Conservation (phyloP, 2,797 vertebrate species). For the Sebastes minor region DNA sequence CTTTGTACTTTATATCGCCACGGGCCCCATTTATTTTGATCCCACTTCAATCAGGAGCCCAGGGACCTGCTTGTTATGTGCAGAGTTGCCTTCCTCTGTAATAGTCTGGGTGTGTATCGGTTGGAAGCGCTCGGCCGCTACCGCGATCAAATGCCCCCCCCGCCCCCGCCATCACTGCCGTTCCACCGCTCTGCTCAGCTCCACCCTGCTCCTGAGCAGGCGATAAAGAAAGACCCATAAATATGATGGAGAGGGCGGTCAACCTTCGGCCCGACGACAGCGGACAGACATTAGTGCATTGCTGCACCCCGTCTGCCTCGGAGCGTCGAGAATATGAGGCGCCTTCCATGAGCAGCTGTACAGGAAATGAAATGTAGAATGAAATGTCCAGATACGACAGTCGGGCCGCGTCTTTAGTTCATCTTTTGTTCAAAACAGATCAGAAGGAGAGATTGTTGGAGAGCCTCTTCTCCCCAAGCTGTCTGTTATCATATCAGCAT, state of each 20-base stretch:
- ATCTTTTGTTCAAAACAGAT: slow-evolving; percentile 55
- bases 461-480: slow-evolving; percentile 25
- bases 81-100: slow-evolving; percentile 5
- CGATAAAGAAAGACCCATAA: slow-evolving; percentile 72
- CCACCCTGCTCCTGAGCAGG: slow-evolving; percentile 44
- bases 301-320: slow-evolving; percentile 55
- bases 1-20: background rate
- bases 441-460: slow-evolving; percentile 27
- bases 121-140: slow-evolving; percentile 1
- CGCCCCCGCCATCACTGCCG: background rate
- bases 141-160: background rate
- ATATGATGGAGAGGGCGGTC: slow-evolving; percentile 73
- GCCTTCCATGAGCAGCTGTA: slow-evolving; percentile 53
- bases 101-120: slow-evolving; percentile 26
- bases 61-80: slow-evolving; percentile 4
- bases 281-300: slow-evolving; percentile 59
- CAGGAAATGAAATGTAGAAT: slow-evolving; percentile 77
- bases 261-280: slow-evolving; percentile 65
- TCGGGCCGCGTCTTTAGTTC: slow-evolving; percentile 28
- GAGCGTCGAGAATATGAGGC: slow-evolving; percentile 58
- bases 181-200: slow-evolving; percentile 2
- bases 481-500: slow-evolving; percentile 25
- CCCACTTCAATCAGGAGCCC: slow-evolving; percentile 1
- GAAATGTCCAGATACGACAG: slow-evolving; percentile 63
- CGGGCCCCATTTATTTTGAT: slow-evolving; percentile 36